A percentile compares a stretch with the other conserved stretches of the same genome.
Conservation (phyloP, 2,888 invertebrate genomes). For the Ypsolopha sequella region DNA sequence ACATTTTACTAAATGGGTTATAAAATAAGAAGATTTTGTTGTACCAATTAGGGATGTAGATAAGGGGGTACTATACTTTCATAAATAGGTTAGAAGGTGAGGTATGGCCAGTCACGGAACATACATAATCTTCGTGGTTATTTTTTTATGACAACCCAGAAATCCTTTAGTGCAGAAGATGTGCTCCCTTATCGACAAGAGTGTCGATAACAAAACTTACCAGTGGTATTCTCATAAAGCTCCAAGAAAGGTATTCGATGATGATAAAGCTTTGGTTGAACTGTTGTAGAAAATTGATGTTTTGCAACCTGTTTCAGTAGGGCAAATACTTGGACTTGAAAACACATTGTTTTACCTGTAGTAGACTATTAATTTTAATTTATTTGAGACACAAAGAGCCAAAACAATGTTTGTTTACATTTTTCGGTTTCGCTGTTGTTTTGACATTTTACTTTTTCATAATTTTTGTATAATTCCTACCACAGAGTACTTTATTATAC, state of each 20-base stretch:
- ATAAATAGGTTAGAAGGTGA: neutral
- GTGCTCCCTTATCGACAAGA: no score
- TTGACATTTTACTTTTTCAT: no score
- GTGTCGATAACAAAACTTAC: no score
- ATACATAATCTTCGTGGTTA: neutral
- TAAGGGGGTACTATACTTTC: conserved; percentile 3
- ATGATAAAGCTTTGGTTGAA: conserved; percentile 16
- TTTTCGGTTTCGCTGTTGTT: no score
- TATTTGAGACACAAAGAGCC: no score
- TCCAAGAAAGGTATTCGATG: conserved; percentile 34
- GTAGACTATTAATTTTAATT: no score
- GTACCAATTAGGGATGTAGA: neutral
- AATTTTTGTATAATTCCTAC: no score
- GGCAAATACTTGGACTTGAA: neutral
- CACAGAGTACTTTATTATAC: no score
- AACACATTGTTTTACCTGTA: neutral
- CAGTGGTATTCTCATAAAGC: conserved; percentile 42
- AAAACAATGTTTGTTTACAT: no score
- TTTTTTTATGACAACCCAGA: no score
- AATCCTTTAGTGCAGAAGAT: no score
- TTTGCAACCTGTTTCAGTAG: neutral
- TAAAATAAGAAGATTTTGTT: neutral
- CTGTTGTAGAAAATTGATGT: neutral
- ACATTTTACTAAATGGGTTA: no score
- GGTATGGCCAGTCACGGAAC: neutral